phyloP scores from a whole-genome alignment of 2,888 invertebrate species.

The Suillia variegata region DNA sequence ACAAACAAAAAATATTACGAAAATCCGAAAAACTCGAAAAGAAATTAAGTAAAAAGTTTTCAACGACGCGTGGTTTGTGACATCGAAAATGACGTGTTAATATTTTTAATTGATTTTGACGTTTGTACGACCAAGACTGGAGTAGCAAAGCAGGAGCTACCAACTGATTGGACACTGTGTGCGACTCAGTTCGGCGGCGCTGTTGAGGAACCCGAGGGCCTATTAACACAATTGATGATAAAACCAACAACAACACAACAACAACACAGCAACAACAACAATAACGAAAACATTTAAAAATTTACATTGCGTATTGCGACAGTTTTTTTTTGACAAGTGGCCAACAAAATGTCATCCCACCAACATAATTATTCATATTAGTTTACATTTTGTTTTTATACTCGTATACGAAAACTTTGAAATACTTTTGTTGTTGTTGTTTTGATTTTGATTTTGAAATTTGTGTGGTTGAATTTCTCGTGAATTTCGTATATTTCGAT shows the following conservation, averaged over 20 bases:
- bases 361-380: not conserved
- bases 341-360: not conserved
- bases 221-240: not conserved
- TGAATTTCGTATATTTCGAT: not conserved
- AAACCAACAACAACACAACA: not conserved
- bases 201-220: too few relatives aligned
- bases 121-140: not conserved
- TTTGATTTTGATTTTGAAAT: not conserved
- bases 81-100: constrained; percentile 1
- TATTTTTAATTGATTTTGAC: not conserved
- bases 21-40: not conserved
- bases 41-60: not conserved
- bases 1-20: not conserved
- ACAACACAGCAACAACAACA: not conserved
- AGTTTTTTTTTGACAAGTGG: not conserved
- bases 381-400: not conserved
- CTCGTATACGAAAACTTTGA: too few relatives aligned
- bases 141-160: too few relatives aligned
- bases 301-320: not conserved
- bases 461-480: not conserved
- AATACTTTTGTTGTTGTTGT: not conserved
- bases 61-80: too few relatives aligned
- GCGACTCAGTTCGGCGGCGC: too few relatives aligned
- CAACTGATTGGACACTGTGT: too few relatives aligned
- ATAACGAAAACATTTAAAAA: not conserved